These are phyloP conservation scores for Ficedula albicollis DNA, from an alignment of 2,797 vertebrate species.

Conservation along the genomic window DNA sequence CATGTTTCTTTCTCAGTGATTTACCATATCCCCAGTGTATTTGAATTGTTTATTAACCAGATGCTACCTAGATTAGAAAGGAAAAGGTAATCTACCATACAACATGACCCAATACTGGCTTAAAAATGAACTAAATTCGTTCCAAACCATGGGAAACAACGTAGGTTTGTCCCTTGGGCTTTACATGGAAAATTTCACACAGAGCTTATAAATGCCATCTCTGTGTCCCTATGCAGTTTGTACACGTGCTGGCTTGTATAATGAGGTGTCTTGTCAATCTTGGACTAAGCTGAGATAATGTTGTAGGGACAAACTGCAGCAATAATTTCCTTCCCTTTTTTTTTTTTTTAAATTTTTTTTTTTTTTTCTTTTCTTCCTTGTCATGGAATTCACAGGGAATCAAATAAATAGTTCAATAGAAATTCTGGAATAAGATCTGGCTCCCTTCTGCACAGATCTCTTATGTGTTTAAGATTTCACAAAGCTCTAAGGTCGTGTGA, in stretches of 20 bases:
- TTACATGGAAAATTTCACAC: not conserved
- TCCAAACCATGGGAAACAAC: constrained; percentile 36
- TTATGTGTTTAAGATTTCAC: not conserved
- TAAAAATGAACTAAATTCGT: constrained; percentile 19
- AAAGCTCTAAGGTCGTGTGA: not conserved
- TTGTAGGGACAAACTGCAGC: not conserved
- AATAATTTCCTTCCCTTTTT: not conserved
- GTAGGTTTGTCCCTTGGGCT: constrained; percentile 20
- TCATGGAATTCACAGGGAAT: not conserved
- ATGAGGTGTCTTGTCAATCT: not conserved
- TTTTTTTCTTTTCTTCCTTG: too few species aligned
- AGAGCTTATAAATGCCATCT: not conserved
- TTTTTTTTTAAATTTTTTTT: too few species aligned
- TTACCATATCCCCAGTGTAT: constrained; percentile 20
- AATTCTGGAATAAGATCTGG: not conserved
- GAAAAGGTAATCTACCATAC: constrained; percentile 41
- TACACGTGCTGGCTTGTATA: not conserved
- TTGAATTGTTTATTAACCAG: constrained; percentile 56
- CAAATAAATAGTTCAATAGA: not conserved
- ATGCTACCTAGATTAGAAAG: constrained; percentile 57
- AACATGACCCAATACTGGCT: constrained; percentile 9
- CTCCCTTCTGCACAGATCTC: not conserved
- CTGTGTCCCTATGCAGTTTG: not conserved
- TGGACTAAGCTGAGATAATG: not conserved
- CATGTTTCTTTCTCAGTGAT: not conserved